These are phyloP conservation scores for Callospermophilus lateralis DNA, from an alignment of 2,113 vertebrate genomes.

Conservation along the genomic window DNA sequence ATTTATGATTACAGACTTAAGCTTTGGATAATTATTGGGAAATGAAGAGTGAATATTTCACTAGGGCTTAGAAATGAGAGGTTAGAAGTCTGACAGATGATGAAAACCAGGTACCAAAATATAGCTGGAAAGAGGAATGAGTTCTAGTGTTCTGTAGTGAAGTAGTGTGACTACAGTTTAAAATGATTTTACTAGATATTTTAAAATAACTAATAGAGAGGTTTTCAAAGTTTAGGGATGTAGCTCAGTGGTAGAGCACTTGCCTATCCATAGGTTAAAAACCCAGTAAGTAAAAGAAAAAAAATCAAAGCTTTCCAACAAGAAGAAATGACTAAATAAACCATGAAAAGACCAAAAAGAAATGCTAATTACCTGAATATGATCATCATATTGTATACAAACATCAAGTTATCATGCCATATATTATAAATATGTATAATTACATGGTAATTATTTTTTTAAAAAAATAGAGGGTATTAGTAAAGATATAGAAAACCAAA, in stretches of 20 bases:
- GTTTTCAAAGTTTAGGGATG: too few relatives aligned
- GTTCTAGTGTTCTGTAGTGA: neutral
- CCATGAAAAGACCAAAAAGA: too few relatives aligned
- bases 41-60: neutral
- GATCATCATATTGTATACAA: too few relatives aligned
- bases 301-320: too few relatives aligned
- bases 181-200: too few relatives aligned
- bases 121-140: neutral
- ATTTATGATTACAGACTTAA: neutral
- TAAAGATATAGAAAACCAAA: neutral
- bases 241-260: too few relatives aligned
- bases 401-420: neutral
- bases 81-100: neutral
- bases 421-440: neutral
- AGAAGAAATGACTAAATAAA: too few relatives aligned
- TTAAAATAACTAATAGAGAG: too few relatives aligned
- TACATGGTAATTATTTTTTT: neutral
- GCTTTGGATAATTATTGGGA: neutral
- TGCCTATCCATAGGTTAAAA: too few relatives aligned
- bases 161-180: neutral
- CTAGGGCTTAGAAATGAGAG: neutral
- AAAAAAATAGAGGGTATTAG: neutral
- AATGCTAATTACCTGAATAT: too few relatives aligned
- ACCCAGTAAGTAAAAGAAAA: too few relatives aligned
- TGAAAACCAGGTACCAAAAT: too few relatives aligned